These are phyloP conservation scores for Pelusios castaneus DNA, from an alignment of 2,113 vertebrate genomes.

Conservation along the genomic window DNA sequence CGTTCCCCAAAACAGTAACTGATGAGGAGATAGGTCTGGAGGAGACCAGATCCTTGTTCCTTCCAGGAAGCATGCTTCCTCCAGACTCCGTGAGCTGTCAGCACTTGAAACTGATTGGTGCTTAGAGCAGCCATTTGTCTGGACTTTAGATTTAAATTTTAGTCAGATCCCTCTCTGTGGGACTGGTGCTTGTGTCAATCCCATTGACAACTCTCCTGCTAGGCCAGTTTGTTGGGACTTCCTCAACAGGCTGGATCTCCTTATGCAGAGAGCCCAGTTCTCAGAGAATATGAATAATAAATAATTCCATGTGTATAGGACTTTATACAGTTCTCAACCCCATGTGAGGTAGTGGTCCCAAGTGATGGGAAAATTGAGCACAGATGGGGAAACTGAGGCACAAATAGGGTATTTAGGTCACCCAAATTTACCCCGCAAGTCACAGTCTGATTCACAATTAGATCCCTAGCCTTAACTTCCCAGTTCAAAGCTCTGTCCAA, in stretches of 20 bases:
- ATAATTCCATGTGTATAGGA: rapidly evolving
- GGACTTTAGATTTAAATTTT: background rate
- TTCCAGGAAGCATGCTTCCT: conserved; percentile 22
- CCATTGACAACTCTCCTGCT: background rate
- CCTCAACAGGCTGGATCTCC: background rate
- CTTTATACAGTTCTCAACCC: rapidly evolving
- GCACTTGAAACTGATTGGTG: conserved; percentile 47
- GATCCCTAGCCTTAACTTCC: background rate
- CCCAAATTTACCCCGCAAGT: rapidly evolving
- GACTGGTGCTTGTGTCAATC: rapidly evolving
- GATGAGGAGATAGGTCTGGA: conserved; percentile 76
- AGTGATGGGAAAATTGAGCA: background rate
- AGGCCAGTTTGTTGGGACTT: background rate
- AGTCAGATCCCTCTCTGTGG: rapidly evolving
- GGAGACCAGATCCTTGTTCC: conserved; percentile 48
- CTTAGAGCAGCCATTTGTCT: background rate
- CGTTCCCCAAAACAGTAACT: conserved; percentile 79
- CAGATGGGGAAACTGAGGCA: rapidly evolving
- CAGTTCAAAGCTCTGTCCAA: background rate
- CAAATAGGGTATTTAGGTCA: background rate
- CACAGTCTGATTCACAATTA: background rate
- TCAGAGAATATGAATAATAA: rapidly evolving
- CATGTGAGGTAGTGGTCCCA: rapidly evolving
- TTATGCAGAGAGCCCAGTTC: rapidly evolving
- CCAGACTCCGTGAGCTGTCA: conserved; percentile 7